Evolutionary conservation across 2,113 vertebrate species (phyloP), one percentile per base, ranked within the genome.

Genomic region (Electrona antarctica): DNA sequence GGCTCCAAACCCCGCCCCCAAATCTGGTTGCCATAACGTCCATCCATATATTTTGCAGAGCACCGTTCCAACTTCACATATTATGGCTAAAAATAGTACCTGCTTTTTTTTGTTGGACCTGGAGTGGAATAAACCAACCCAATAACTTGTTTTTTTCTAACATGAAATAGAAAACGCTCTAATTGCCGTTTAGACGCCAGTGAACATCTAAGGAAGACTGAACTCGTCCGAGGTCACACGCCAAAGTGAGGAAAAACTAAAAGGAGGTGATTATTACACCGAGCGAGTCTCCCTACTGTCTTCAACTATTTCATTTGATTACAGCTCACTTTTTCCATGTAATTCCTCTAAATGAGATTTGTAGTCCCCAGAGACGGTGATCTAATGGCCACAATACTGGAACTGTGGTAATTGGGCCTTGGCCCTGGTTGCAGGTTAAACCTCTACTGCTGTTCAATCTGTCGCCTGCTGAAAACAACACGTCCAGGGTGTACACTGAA

Each of bases 331-430:
- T 91, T 93, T 93, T 91, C 92, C 88, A 71, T 73, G 65, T 81
- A 80, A 77, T 86, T 89, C 84, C 87, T 79, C 80, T 83, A 85
- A 73, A 90, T 85, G 81, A 86, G 88, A 82, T 60, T 76, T 59
- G 15, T 46, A 72, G 67, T 90, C 93, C 89, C 87, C 73, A 60
- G 91, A 90, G 92, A 92, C 85, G 73, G 77, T 93, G 92, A 94
- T 67, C 90, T 95, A 90, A 93, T 87, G 83, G 85, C 76, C 86
- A 79, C 74, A 84, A 87, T 86, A 92, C 91, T 93, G 71, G 82
- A 89, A 83, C 79, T 69, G 33, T 2, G 52, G 73, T 89, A 90
- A 91, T 87, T 71, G 82, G 83, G 83, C 82, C 74, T 82, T 90
- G 88, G 90, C 80, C 71, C 14, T 8, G 51, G 50, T 84, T 84